phyloP scores from a whole-genome alignment of 2,797 vertebrate species.

The Harpagifer antarcticus region DNA sequence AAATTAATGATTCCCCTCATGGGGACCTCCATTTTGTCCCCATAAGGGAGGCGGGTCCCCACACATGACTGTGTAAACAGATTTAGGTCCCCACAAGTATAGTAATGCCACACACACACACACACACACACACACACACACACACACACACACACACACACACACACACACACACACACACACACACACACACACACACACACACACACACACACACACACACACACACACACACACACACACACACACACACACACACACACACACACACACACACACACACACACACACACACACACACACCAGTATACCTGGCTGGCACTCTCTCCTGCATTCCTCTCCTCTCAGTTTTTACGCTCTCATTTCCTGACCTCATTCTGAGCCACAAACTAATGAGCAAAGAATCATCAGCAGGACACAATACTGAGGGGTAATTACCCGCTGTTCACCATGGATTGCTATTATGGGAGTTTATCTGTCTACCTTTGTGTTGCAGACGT shows the following conservation, averaged over 20 bases:
- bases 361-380: slow-evolving; percentile 79
- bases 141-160: slow-evolving; percentile 58
- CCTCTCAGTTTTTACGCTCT: slow-evolving; percentile 74
- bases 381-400: slow-evolving; percentile 75
- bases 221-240: slow-evolving; percentile 35
- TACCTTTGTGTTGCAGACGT: slow-evolving; percentile 46
- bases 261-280: slow-evolving; percentile 34
- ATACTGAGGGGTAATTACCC: slow-evolving; percentile 51
- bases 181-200: slow-evolving; percentile 20
- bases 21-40: too few relatives aligned
- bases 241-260: slow-evolving; percentile 34
- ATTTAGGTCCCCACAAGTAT: too few relatives aligned
- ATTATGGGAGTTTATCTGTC: slow-evolving; percentile 57
- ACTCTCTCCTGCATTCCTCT: slow-evolving; percentile 72
- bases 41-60: too few relatives aligned
- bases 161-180: slow-evolving; percentile 40
- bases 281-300: slow-evolving; percentile 50
- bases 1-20: too few relatives aligned
- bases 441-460: slow-evolving; percentile 44
- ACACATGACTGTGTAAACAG: too few relatives aligned
- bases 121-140: slow-evolving; percentile 53
- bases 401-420: slow-evolving; percentile 67
- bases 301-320: slow-evolving; percentile 75
- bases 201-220: slow-evolving; percentile 35
- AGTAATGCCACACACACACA: too few relatives aligned